These are phyloP conservation scores for Xestia rhomboidea DNA, from an alignment of 2,888 invertebrate species.

Conservation along the genomic window DNA sequence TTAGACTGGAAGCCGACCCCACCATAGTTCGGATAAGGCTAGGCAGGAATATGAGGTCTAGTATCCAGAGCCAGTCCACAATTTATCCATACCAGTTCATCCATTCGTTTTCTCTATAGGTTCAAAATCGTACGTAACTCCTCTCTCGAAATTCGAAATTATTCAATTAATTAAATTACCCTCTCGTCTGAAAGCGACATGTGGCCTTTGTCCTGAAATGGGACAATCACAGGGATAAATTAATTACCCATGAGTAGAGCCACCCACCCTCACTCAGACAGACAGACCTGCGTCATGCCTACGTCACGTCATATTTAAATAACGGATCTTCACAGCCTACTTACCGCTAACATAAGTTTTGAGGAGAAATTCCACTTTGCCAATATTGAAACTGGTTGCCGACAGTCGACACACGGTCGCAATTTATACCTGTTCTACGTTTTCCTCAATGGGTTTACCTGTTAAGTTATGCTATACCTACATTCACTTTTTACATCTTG, in stretches of 20 bases:
- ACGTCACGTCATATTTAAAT: neutral
- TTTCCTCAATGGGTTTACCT: constrained; percentile 39
- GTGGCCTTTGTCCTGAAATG: constrained; percentile 11
- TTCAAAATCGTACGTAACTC: neutral
- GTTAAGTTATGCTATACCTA: constrained; percentile 1
- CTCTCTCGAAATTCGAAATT: neutral
- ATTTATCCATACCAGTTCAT: neutral
- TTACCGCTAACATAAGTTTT: neutral
- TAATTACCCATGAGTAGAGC: constrained; percentile 15
- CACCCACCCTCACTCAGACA: too few species aligned
- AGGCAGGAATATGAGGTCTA: neutral
- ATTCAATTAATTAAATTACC: constrained; percentile 6
- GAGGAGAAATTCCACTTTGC: constrained; percentile 3
- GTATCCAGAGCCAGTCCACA: neutral
- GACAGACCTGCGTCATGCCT: neutral
- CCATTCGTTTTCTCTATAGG: neutral
- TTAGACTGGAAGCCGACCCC: neutral
- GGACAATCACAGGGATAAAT: constrained; percentile 13
- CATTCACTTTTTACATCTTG: constrained; percentile 18
- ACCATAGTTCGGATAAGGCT: neutral
- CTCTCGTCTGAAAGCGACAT: neutral
- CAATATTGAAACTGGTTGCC: constrained; percentile 37
- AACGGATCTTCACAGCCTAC: constrained; percentile 4
- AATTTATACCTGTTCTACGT: constrained; percentile 33
- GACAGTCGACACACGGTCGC: constrained; percentile 6